Conservation (phyloP, 2,113 vertebrate species). For the Vimba vimba region DNA sequence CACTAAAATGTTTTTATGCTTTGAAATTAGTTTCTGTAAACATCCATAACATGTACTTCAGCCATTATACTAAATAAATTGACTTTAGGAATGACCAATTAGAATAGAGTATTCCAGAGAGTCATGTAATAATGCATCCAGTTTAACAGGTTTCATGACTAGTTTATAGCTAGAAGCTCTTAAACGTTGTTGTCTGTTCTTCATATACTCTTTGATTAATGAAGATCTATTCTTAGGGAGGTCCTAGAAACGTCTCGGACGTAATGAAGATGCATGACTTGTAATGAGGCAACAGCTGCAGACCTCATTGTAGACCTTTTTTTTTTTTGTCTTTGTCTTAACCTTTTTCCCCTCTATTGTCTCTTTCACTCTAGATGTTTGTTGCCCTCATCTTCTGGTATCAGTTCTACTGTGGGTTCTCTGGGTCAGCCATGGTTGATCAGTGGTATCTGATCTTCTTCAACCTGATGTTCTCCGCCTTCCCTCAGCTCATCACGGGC, state of each 20-base stretch:
- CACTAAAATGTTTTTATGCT: no score
- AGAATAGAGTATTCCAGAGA: background rate
- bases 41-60: background rate
- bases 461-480: conserved; percentile 96
- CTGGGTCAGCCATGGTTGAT: conserved; percentile 94
- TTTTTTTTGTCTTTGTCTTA: background rate
- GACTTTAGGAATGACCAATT: background rate
- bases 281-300: conserved; percentile 26
- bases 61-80: background rate
- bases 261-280: conserved; percentile 40
- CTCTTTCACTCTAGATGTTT: conserved; percentile 85
- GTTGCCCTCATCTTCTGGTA: conserved; percentile 98
- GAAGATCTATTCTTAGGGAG: conserved; percentile 42
- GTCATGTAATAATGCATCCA: background rate
- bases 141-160: background rate
- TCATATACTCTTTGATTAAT: conserved; percentile 28
- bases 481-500: conserved; percentile 95
- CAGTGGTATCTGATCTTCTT: conserved; percentile 99
- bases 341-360: background rate
- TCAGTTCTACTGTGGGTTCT: conserved; percentile 98
- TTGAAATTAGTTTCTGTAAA: background rate
- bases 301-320: background rate
- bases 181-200: conserved; percentile 13
- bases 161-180: conserved; percentile 11
- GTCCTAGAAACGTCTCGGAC: conserved; percentile 8